Conservation (phyloP, 2,888 invertebrate genomes). For the Neria commutata region DNA sequence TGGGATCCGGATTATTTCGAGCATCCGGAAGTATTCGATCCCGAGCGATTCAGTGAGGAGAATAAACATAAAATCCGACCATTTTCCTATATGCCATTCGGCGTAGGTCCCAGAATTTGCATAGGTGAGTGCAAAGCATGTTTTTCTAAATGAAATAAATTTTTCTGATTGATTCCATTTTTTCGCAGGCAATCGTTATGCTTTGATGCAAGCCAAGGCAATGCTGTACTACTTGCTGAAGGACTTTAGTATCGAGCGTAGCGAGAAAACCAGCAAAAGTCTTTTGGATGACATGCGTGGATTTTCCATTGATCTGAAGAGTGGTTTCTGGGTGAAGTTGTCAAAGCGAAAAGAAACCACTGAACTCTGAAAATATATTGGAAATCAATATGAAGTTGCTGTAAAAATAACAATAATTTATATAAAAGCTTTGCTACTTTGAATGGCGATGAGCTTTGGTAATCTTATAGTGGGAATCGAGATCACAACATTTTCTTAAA, state of each 20-base stretch:
- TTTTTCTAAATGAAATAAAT: background rate
- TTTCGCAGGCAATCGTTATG: background rate
- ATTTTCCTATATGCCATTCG: constrained; percentile 64
- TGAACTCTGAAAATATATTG: background rate
- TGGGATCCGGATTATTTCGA: constrained; percentile 63
- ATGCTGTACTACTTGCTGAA: background rate
- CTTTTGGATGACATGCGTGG: background rate
- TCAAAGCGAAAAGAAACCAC: background rate
- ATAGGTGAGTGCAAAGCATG: constrained; percentile 59
- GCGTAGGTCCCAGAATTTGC: constrained; percentile 67
- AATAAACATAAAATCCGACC: constrained; percentile 63
- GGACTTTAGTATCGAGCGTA: background rate
- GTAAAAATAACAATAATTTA: too few relatives aligned
- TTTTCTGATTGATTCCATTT: background rate
- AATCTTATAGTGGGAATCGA: too few relatives aligned
- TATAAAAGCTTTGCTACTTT: too few relatives aligned
- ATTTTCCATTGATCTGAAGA: background rate
- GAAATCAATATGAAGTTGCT: too few relatives aligned
- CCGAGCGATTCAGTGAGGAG: constrained; percentile 66
- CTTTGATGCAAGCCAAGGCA: background rate
- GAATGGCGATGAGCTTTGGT: too few relatives aligned
- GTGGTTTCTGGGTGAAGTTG: background rate
- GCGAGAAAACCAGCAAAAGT: background rate
- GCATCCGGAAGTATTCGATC: constrained; percentile 66
- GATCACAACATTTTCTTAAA: too few relatives aligned